phyloP scores from a whole-genome alignment of 1,140 invertebrate species.

The Trichonephila clavipes region DNA sequence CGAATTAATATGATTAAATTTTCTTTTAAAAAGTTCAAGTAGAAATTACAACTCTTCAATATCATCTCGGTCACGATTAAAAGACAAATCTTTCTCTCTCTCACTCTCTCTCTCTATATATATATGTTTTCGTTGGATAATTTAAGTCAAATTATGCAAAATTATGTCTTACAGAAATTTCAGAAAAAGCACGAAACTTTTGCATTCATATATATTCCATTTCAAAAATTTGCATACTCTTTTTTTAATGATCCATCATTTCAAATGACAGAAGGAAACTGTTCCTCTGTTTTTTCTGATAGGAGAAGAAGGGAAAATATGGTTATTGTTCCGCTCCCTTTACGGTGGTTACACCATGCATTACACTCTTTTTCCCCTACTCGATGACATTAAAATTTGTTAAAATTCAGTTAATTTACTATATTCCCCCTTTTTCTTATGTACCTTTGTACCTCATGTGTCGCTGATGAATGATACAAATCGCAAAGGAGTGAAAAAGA shows the following conservation, averaged over 20 bases:
- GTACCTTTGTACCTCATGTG: neutral
- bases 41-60: no score
- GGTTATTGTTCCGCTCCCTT: conserved; percentile 28
- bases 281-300: neutral
- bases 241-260: neutral
- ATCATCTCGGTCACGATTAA: no score
- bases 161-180: no score
- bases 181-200: no score
- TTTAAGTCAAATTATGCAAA: no score
- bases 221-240: neutral
- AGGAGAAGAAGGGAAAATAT: neutral
- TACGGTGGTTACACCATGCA: neutral
- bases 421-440: neutral
- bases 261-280: neutral
- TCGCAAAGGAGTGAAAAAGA: no score
- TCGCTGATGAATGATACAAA: neutral
- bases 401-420: neutral
- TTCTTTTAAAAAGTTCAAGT: no score
- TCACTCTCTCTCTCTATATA: no score
- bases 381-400: conserved; percentile 8
- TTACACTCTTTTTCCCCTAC: neutral
- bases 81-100: no score
- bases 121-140: no score
- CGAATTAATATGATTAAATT: no score
- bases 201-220: neutral